These are phyloP conservation scores for Conops quadrifasciatus DNA, from an alignment of 2,888 invertebrate species.

Conservation along the genomic window DNA sequence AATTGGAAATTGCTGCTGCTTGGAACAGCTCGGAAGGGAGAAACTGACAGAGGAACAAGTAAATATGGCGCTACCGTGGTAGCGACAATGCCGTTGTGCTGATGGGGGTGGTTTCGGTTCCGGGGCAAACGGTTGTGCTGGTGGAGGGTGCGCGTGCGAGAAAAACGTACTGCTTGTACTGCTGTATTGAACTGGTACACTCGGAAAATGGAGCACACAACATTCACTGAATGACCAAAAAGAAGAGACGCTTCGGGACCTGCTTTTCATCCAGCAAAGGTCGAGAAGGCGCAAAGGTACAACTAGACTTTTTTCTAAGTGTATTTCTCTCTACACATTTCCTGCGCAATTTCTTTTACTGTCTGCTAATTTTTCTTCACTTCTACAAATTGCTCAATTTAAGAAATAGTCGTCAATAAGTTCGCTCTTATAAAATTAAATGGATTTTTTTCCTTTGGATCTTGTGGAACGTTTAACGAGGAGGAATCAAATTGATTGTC, in stretches of 20 bases:
- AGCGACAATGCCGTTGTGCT: background rate
- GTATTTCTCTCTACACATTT: slow-evolving; percentile 24
- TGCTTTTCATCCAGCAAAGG: too few species aligned
- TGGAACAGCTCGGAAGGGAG: slow-evolving; percentile 22
- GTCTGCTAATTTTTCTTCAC: slow-evolving; percentile 33
- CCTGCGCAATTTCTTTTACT: slow-evolving; percentile 1
- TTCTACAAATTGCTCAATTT: slow-evolving; percentile 41
- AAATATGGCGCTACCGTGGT: background rate
- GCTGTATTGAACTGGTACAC: too few species aligned
- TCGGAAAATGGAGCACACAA: background rate
- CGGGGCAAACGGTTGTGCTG: background rate
- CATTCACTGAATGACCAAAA: background rate
- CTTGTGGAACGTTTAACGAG: background rate
- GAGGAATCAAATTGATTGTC: slow-evolving; percentile 13
- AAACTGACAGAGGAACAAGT: too few species aligned
- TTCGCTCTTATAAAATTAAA: slow-evolving; percentile 4
- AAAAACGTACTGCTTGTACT: too few species aligned
- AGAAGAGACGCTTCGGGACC: background rate
- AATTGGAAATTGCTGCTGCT: slow-evolving; percentile 62
- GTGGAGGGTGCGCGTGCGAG: background rate
- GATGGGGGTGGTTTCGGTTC: background rate
- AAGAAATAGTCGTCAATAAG: slow-evolving; percentile 37
- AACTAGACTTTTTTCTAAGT: background rate
- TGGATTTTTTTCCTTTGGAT: slow-evolving; percentile 11
- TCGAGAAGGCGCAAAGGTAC: too few species aligned